A percentile compares a stretch with the other conserved stretches of the same genome.
Evolutionary conservation across 2,113 vertebrate species (phyloP).

Genomic region (Equus przewalskii): DNA sequence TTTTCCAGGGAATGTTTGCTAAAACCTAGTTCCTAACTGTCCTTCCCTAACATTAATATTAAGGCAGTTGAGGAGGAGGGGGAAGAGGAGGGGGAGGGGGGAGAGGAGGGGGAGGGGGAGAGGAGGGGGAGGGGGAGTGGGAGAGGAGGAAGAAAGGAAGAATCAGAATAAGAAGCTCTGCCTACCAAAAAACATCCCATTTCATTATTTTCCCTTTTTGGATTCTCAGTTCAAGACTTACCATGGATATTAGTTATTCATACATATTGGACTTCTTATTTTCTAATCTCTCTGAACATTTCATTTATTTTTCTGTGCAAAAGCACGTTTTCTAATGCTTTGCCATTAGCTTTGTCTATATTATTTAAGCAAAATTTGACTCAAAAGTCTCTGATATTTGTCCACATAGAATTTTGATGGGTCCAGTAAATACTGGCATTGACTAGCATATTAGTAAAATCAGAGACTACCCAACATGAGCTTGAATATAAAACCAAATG

Average conservation of each 20-base stretch:
- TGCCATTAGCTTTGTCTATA: not conserved
- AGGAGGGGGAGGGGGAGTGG: fast-evolving
- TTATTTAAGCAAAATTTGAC: not conserved
- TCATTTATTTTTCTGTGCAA: not conserved
- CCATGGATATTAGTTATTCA: not conserved
- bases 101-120: fast-evolving
- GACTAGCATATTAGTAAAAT: not conserved
- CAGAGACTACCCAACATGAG: not conserved
- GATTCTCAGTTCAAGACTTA: not conserved
- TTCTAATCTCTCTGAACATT: not conserved
- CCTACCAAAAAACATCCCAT: not conserved
- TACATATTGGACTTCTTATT: not conserved
- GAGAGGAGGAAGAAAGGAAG: not conserved
- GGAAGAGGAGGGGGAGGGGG: fast-evolving
- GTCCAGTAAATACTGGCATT: not conserved
- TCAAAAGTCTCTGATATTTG: not conserved
- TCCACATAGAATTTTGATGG: not conserved
- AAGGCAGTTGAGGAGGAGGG: not conserved
- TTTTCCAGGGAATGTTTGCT: not conserved
- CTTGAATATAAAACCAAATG: not conserved
- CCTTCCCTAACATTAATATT: not conserved
- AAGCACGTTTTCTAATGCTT: not conserved
- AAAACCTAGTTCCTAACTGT: not conserved
- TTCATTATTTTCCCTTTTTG: not conserved
- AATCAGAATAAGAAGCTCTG: not conserved